These are phyloP conservation scores for Stenodera caucasica DNA, from an alignment of 2,888 invertebrate genomes.

Conservation along the genomic window DNA sequence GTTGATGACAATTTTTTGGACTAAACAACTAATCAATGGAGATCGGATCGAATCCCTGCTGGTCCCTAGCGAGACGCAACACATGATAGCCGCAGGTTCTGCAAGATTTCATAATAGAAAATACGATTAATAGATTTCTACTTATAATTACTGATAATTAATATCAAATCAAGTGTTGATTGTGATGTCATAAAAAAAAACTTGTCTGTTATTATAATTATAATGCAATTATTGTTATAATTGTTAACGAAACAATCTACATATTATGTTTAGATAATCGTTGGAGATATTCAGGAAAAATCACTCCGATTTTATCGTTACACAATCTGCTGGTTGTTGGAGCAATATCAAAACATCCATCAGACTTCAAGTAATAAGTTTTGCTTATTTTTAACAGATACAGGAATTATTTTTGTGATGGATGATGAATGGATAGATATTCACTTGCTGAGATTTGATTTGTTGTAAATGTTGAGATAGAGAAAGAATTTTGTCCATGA, in stretches of 20 bases:
- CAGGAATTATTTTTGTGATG: neutral
- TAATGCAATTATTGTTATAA: neutral
- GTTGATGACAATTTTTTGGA: neutral
- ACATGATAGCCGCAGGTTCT: neutral
- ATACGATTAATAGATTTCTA: neutral
- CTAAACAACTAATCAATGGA: too few species aligned
- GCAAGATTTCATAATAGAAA: too few species aligned
- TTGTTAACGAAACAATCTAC: neutral
- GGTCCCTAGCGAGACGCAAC: neutral
- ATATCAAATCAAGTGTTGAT: neutral
- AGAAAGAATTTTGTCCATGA: too few species aligned
- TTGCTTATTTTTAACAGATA: neutral
- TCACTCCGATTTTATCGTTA: too few species aligned
- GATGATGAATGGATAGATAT: conserved; percentile 1
- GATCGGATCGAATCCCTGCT: conserved; percentile 7
- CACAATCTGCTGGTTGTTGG: neutral
- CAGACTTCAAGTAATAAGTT: neutral
- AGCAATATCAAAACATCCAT: conserved; percentile 1
- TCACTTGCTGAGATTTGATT: neutral
- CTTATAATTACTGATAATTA: neutral
- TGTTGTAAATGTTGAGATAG: too few species aligned
- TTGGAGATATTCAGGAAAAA: too few species aligned
- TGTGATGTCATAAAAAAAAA: neutral
- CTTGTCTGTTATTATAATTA: neutral
- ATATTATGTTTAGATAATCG: neutral